Evolutionary conservation across 2,888 invertebrate genomes (phyloP), one percentile per base, ranked within the genome.

Genomic region (Antheraea assamensis): DNA sequence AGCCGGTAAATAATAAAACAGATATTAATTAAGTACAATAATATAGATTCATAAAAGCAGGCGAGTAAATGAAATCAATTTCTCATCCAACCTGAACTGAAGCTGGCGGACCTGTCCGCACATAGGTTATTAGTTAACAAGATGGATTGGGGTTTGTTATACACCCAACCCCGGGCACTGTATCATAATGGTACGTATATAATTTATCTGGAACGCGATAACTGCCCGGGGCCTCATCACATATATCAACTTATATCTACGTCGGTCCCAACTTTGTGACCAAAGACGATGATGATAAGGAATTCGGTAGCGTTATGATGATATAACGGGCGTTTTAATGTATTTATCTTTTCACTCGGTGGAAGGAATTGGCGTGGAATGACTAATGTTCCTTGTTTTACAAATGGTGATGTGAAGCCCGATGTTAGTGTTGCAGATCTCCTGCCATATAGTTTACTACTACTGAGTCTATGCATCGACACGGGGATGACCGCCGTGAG

Each of bases 131-230:
- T 73, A 75, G 71, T 75, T 75, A 75, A 47, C 68, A 73, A 75
- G 75, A 73, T 71, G 71, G 58, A 75, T 73, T 71, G 73, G 71
- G 74, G 72, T 71, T 42, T 73, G 72, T 72, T 74, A 10, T 35
- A 71, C 74, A 76, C 75, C 75, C 72, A 72, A 75, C 73, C 74
- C 75, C 71, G 24, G 49, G 72, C 75, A 71, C 27, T 80, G 78
- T 77, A 78, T 84, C 83, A 84, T 82, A 83, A 83, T 80, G 81
- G 77, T 74, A 76, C 77, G 76, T 82, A 83, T 82, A 82, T 83
- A 83, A 85, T 84, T 80, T 83, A 84, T 84, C 83, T 80, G 80
- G 72, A 79, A 79, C 78, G 74, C 76, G 84, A 84, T 82, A 81
- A 80, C 79, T 75, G 74, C 21, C 73, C 49, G 31, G 72, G 74